Evolutionary conservation across 92 coral and sea anemone species (phyloP).

Genomic region (Epizoanthus illoricatus): DNA sequence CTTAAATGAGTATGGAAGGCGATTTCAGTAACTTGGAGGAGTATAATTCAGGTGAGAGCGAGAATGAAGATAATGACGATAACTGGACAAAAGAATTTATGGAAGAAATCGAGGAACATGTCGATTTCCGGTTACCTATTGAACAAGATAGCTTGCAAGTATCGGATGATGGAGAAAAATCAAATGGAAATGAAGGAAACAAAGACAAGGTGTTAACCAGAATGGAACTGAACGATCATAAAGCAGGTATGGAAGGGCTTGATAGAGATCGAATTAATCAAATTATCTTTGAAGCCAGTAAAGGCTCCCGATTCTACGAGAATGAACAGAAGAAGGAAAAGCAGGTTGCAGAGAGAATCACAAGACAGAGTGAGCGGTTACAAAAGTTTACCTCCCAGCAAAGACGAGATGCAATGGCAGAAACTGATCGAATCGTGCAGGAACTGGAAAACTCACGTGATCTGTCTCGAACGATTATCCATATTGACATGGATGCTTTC

Average conservation of each 20-base stretch:
- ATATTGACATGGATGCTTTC: slow-evolving; percentile 98
- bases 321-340: slow-evolving; percentile 85
- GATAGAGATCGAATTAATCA: slow-evolving; percentile 89
- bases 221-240: slow-evolving; percentile 92
- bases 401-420: slow-evolving; percentile 65
- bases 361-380: slow-evolving; percentile 55
- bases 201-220: slow-evolving; percentile 61
- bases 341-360: slow-evolving; percentile 83
- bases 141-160: not conserved
- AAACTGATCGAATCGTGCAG: slow-evolving; percentile 64
- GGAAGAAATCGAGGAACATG: not conserved
- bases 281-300: slow-evolving; percentile 94
- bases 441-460: slow-evolving; percentile 87
- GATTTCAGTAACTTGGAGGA: not conserved
- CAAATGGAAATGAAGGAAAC: not conserved
- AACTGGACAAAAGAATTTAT: slow-evolving; percentile 22
- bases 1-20: not conserved
- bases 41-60: slow-evolving; percentile 1
- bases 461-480: slow-evolving; percentile 87
- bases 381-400: slow-evolving; percentile 61
- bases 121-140: no score
- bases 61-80: slow-evolving; percentile 28
- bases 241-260: slow-evolving; percentile 97
- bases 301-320: slow-evolving; percentile 93
- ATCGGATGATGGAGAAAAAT: not conserved